phyloP scores from a whole-genome alignment of 2,797 vertebrate genomes.

The Petrocephalus schoutedeni region DNA sequence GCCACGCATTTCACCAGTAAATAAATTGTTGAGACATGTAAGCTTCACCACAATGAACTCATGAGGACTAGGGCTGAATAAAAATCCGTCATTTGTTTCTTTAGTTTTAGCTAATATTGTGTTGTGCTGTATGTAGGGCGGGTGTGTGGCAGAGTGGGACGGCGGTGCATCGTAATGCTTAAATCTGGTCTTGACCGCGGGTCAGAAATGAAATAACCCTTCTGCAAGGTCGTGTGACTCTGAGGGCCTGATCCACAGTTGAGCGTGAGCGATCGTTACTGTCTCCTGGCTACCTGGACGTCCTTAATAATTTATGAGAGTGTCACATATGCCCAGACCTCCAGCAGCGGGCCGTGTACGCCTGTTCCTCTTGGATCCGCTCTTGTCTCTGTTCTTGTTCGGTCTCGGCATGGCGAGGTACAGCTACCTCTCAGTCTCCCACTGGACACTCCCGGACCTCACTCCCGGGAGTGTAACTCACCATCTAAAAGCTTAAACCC shows the following conservation, averaged over 20 bases:
- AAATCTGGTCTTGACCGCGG: neutral
- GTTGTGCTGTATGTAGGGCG: neutral
- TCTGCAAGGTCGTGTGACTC: neutral
- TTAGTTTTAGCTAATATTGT: neutral
- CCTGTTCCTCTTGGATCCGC: neutral
- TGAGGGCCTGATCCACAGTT: neutral
- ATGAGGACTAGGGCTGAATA: neutral
- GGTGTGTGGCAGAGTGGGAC: neutral
- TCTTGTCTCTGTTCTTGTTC: neutral
- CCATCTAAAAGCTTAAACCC: neutral
- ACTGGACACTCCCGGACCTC: neutral
- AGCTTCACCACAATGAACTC: neutral
- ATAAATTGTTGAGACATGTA: neutral
- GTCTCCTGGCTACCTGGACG: neutral
- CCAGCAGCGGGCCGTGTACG: neutral
- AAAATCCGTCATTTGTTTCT: neutral
- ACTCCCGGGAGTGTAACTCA: neutral
- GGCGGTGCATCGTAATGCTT: neutral
- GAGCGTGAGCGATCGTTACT: neutral
- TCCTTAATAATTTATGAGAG: constrained; percentile 7
- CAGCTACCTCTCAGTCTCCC: neutral
- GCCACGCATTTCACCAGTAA: neutral
- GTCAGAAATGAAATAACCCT: neutral
- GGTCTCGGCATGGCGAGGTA: neutral
- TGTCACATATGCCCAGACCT: neutral